Evolutionary conservation across 2,113 vertebrate genomes (phyloP), one percentile per base, ranked within the genome.

Genomic region (Corvus moneduloides): DNA sequence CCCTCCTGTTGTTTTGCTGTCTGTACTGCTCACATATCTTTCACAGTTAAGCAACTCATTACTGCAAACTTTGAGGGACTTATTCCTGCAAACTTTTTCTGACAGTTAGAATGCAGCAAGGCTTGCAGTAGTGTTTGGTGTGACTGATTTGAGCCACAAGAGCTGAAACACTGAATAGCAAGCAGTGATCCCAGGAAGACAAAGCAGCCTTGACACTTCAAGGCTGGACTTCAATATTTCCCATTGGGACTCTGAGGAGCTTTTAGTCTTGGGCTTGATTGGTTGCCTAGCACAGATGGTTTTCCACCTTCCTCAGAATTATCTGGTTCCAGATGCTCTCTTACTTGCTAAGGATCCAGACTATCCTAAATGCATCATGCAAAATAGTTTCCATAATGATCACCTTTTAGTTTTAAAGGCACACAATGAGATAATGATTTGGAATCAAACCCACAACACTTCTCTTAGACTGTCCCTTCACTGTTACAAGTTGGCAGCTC

Each of bases 341-440:
- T 46, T 74, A n/a, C 24, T 80, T 74, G 32, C n/a, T 52, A 37
- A 39, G 4, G 46, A 56, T 66, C 33, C 68, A 58, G 23, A 11
- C 46, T 37, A 8, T 4, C 2, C 22, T 62, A 9, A 24, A 9
- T 0, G 0, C 9, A 13, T 24, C 21, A 30, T 22, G 12, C 21
- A 61, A 56, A 95, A 69, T 0, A 68, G 4, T 46, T 94, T 84
- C 48, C 15, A 17, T n/a, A 44, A 21, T 0, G 2, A 16, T 64
- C 49, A 56, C 11, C 2, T 16, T 54, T 66, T 10, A 62, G 5
- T 16, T 91, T 69, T 54, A 23, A 59, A 62, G 15, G 8, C 16
- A 27, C 4, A 32, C 14, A 39, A 35, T 7, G 37, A 55, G 5
- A 55, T 3, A 46, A 51, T 4, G 41, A 28, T 54, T 49, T 27